Evolutionary conservation across 2,888 invertebrate genomes (phyloP).

Genomic region (Stenoptilia bipunctidactyla): DNA sequence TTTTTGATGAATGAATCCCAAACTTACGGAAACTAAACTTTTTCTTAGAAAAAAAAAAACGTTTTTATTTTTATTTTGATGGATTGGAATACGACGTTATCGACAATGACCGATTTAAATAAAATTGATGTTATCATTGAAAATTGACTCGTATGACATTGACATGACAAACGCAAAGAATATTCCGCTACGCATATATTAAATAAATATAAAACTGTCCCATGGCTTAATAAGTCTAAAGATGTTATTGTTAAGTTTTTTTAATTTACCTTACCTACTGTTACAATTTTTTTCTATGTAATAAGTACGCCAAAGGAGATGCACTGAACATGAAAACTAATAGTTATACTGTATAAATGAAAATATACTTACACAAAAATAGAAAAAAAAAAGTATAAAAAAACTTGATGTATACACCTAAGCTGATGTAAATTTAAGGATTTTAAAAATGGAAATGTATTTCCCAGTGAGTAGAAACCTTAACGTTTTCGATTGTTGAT

Average conservation of each 20-base stretch:
- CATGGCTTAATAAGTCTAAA: constrained; percentile 19
- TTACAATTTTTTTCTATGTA: constrained; percentile 51
- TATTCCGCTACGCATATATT: no score
- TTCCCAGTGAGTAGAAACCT: constrained; percentile 10
- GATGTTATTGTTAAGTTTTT: constrained; percentile 53
- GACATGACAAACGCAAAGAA: no score
- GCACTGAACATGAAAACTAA: constrained; percentile 21
- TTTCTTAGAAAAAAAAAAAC: no score
- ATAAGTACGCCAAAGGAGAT: constrained; percentile 61
- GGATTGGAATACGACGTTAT: no score
- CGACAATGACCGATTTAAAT: no score
- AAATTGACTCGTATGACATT: no score
- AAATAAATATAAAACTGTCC: no score
- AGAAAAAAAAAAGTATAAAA: constrained; percentile 44
- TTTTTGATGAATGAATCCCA: no score
- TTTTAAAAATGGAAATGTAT: constrained; percentile 5
- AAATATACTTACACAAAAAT: constrained; percentile 33
- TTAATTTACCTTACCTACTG: constrained; percentile 39
- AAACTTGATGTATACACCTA: background rate
- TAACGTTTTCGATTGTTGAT: constrained; percentile 8
- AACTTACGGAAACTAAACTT: no score
- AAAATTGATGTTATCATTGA: no score
- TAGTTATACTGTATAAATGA: constrained; percentile 47
- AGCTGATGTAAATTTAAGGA: constrained; percentile 2
- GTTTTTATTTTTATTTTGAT: no score